These are phyloP conservation scores for Aspidiotus rigidus DNA, from an alignment of 2,888 invertebrate species.

Conservation along the genomic window DNA sequence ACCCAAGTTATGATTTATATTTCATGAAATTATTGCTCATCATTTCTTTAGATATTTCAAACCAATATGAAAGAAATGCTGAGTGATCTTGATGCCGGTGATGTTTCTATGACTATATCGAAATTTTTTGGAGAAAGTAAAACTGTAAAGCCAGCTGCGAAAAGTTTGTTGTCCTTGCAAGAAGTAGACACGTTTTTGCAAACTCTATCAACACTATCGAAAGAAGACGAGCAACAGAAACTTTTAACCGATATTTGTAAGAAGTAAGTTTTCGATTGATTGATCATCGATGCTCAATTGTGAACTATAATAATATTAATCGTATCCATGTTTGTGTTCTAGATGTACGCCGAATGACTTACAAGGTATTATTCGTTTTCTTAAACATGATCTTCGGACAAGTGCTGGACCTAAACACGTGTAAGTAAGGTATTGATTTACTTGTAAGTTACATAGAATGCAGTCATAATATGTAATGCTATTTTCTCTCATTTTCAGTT, in stretches of 20 bases:
- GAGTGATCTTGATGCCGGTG: conserved; percentile 77
- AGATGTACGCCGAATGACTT: conserved; percentile 75
- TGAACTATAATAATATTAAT: too few species aligned
- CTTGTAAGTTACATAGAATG: too few species aligned
- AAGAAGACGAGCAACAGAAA: conserved; percentile 75
- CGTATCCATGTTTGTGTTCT: conserved; percentile 36
- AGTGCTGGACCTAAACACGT: conserved; percentile 89
- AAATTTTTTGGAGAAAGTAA: conserved; percentile 62
- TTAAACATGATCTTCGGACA: conserved; percentile 85
- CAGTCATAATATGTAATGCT: too few species aligned
- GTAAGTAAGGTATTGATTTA: conserved; percentile 42
- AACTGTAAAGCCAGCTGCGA: conserved; percentile 51
- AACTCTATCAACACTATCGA: conserved; percentile 63
- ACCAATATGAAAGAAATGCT: conserved; percentile 70
- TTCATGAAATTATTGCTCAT: conserved; percentile 34
- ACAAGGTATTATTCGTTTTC: conserved; percentile 72
- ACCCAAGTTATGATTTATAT: too few species aligned
- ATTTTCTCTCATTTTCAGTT: conserved; percentile 41
- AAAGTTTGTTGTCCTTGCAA: conserved; percentile 62
- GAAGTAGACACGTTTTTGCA: conserved; percentile 69
- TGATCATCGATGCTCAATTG: too few species aligned
- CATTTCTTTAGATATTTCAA: conserved; percentile 52
- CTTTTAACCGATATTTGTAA: conserved; percentile 64
- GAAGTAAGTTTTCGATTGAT: conserved; percentile 41
- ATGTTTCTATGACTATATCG: conserved; percentile 77